Percentiles rank a stretch among this genome's conserved stretches.
Evolutionary conservation across 2,888 invertebrate species (phyloP).

Genomic region (Sipha maydis): DNA sequence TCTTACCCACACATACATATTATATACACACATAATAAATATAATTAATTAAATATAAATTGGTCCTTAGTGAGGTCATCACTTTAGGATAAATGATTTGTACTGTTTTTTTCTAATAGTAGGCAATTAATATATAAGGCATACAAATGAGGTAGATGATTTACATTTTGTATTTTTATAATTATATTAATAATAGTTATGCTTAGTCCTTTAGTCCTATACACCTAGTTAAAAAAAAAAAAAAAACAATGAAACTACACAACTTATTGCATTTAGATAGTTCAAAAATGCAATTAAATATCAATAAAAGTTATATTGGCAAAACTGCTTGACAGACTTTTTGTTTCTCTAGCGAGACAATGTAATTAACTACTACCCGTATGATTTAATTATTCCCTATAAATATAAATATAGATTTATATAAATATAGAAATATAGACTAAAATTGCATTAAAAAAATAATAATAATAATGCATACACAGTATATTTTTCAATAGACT

Average conservation of each 20-base stretch:
- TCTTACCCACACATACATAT: neutral
- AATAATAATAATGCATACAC: conserved; percentile 9
- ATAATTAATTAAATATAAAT: conserved; percentile 52
- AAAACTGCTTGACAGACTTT: conserved; percentile 58
- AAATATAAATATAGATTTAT: neutral
- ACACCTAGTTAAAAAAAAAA: conserved; percentile 40
- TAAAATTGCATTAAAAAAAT: conserved; percentile 37
- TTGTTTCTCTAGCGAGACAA: conserved; percentile 55
- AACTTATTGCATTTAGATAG: conserved; percentile 47
- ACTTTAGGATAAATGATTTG: conserved; percentile 58
- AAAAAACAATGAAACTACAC: conserved; percentile 50
- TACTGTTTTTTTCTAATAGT: conserved; percentile 54
- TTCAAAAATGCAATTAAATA: conserved; percentile 42
- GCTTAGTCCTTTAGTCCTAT: conserved; percentile 19
- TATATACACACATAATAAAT: conserved; percentile 33
- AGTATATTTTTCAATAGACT: conserved; percentile 14
- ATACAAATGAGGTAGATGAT: conserved; percentile 62
- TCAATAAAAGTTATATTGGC: conserved; percentile 23
- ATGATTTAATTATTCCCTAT: conserved; percentile 44
- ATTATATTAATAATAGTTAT: conserved; percentile 19
- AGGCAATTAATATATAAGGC: conserved; percentile 56
- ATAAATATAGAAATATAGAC: conserved; percentile 35
- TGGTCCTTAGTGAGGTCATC: conserved; percentile 56
- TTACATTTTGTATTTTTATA: conserved; percentile 39
- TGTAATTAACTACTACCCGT: conserved; percentile 59